Evolutionary conservation across 2,113 vertebrate genomes (phyloP).

Genomic region (Misgurnus mizolepis): DNA sequence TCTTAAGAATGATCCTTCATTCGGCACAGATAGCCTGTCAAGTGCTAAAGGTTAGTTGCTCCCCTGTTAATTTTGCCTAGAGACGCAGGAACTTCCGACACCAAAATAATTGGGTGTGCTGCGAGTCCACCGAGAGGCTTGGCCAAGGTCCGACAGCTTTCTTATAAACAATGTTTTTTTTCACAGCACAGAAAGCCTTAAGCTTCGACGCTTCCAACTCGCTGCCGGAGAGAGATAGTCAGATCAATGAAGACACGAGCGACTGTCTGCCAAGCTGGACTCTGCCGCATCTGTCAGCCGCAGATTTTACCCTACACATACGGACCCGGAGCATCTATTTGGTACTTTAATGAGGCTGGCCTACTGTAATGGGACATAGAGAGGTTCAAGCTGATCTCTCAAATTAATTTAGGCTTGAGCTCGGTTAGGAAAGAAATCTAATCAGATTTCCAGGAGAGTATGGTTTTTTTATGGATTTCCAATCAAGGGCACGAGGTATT

Average conservation of each 20-base stretch:
- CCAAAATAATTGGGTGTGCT: conserved; percentile 38
- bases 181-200: not conserved
- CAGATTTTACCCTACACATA: conserved; percentile 1
- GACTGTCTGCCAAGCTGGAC: conserved; percentile 26
- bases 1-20: not conserved
- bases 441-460: conserved; percentile 43
- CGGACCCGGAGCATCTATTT: conserved; percentile 29
- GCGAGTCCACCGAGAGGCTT: conserved; percentile 25
- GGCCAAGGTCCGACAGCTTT: conserved; percentile 5
- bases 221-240: not conserved
- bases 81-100: conserved; percentile 13
- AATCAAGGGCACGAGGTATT: conserved; percentile 30
- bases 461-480: conserved; percentile 52
- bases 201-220: not conserved
- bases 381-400: conserved; percentile 11
- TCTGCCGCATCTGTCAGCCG: conserved; percentile 16
- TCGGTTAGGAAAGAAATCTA: conserved; percentile 36
- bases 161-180: conserved; percentile 4
- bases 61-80: conserved; percentile 39
- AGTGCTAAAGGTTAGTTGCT: conserved; percentile 46
- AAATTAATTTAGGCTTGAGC: conserved; percentile 45
- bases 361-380: conserved; percentile 25
- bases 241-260: conserved; percentile 41
- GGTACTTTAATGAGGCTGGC: conserved; percentile 41
- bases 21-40: conserved; percentile 26